Base-by-base conservation (phyloP, 1,140 invertebrate genomes). In the Frieseomelitta varia region DNA sequence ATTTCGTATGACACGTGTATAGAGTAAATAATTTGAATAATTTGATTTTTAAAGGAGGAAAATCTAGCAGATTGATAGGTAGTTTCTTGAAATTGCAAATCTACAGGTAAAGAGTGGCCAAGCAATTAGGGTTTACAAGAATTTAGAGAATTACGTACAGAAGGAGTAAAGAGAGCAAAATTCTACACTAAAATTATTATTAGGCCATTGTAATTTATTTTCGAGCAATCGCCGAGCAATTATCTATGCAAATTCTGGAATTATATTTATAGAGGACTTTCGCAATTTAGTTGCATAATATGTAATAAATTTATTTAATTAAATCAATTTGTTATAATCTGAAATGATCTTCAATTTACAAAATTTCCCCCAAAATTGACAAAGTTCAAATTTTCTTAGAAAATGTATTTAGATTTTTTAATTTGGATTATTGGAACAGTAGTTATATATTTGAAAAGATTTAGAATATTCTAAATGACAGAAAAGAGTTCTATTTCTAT, bases 141-240 rank as follows among this genome's bases (percentile, higher is more conserved):
- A 21, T 53, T 51, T 39, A 61, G 10, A 58, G 34, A 30, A 24
- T 61, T 63, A 80, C 15, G 11, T 11, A 24, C 0, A 1, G 6
- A 75, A 8, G 56, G 73, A 17, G n/a, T 19, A 39, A 8, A 53
- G 6, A 27, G 51, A 27, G 17, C n/a, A 21, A 27, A 68, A 53
- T 53, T 71, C 34, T 27, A n/a, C 51, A 24, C 1, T 27, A 2
- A 27, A 72, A 72, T 6, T 47, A 10, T 4, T 58, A 47, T 72
- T 11, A 21, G 15, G 14, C 15, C 14, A 24, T 4, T 68, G 30
- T 8, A 53, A 55, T 51, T 72, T 27, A 21, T 0, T 47, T 80
- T 4, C 47, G 47, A 76, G 71, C 80, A 81, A 81, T 51, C 80
- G 67, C 63, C 80, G 80, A 81, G 72, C 61, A 34, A 47, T 27